Conservation (phyloP, 2,797 vertebrate species). For the Sparus aurata region DNA sequence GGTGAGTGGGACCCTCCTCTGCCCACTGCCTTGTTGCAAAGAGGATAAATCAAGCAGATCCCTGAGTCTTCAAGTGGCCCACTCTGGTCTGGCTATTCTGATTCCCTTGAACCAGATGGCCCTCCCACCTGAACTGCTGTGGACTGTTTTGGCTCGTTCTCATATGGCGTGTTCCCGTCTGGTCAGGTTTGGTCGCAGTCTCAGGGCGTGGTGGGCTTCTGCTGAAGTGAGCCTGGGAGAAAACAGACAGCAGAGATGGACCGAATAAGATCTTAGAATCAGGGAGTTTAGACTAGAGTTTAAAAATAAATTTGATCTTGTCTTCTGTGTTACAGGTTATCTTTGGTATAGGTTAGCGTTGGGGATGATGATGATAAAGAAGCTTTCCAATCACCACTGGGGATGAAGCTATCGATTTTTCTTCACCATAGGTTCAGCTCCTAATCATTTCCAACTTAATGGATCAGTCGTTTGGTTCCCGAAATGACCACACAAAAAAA, state of each 20-base stretch:
- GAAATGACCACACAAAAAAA: too few relatives aligned
- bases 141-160: not conserved
- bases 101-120: slow-evolving; percentile 17
- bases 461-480: too few relatives aligned
- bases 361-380: too few relatives aligned
- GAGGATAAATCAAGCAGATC: slow-evolving; percentile 9
- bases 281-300: not conserved
- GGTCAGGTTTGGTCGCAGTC: slow-evolving; percentile 1
- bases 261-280: not conserved
- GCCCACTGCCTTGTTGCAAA: slow-evolving; percentile 16
- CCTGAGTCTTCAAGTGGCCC: not conserved
- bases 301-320: not conserved
- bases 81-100: slow-evolving; percentile 16
- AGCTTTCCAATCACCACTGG: too few relatives aligned
- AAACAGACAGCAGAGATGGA: slow-evolving; percentile 20
- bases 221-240: slow-evolving; percentile 9
- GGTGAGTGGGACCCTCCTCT: slow-evolving; percentile 29
- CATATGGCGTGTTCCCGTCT: slow-evolving; percentile 17
- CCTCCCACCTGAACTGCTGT: not conserved
- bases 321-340: not conserved
- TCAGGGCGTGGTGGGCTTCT: slow-evolving; percentile 10
- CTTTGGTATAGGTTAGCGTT: too few relatives aligned
- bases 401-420: too few relatives aligned
- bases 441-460: too few relatives aligned
- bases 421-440: too few relatives aligned